Conservation (phyloP, 1,140 invertebrate species). For the Proales similis region DNA sequence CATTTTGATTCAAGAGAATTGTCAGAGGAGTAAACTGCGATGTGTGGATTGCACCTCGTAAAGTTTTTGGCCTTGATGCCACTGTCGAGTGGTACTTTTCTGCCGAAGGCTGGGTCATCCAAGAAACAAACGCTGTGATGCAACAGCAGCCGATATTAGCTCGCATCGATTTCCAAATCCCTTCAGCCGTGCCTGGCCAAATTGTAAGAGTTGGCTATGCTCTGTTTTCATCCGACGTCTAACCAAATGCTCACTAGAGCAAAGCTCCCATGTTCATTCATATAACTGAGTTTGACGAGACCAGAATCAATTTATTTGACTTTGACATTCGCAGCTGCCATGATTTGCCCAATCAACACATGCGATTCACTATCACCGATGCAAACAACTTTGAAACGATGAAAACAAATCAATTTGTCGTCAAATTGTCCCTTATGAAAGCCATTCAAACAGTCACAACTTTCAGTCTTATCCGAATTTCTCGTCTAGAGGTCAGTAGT, state of each 20-base stretch:
- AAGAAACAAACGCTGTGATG: conserved; percentile 31
- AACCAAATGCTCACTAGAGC: not conserved
- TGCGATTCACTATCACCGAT: conserved; percentile 17
- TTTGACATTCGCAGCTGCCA: conserved; percentile 25
- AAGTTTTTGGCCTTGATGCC: not conserved
- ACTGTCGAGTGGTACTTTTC: conserved; percentile 35
- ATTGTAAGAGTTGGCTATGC: conserved; percentile 4
- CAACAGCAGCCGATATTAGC: conserved; percentile 3
- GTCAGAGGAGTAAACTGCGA: conserved; percentile 31
- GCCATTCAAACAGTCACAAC: not conserved
- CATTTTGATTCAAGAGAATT: conserved; percentile 3
- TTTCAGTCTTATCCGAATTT: not conserved
- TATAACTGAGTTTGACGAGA: conserved; percentile 22
- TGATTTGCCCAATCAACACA: conserved; percentile 11
- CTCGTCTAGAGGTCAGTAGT: conserved; percentile 13
- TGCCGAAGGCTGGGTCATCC: conserved; percentile 32
- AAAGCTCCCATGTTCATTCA: conserved; percentile 19
- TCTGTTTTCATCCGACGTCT: not conserved
- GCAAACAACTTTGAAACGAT: conserved; percentile 33
- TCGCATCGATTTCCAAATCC: conserved; percentile 13
- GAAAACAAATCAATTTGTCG: not conserved
- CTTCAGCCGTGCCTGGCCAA: not conserved
- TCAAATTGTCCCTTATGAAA: not conserved
- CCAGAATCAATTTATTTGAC: conserved; percentile 27
- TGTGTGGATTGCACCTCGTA: conserved; percentile 30